Base-by-base conservation (phyloP, 2,888 invertebrate genomes). In the Cantharis lateralis region DNA sequence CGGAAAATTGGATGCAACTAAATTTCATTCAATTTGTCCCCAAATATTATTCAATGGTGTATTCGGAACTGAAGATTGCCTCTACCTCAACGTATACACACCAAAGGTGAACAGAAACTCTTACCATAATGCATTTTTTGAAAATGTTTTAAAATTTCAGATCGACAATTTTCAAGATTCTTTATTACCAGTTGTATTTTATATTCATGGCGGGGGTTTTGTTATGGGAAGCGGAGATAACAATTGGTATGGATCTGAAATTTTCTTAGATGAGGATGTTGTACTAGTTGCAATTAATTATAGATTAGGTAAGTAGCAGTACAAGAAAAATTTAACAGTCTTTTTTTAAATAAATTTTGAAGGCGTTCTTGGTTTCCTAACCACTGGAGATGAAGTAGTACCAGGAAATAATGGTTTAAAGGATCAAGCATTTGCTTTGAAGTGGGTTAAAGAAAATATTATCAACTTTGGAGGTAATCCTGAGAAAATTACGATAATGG, bases 21-120 rank as follows among this genome's bases (percentile, higher is more conserved):
- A 90, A 74, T 92, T 92, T 79, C 91, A 93, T 10, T 91, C 93
- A 0, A 90, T 93, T 4, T 97, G 96, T 85, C 93, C 94, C 0
- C 96, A 96, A 86, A 90, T 93, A 28, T 61, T 70, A 16, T 15
- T 18, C 15, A 71, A 15, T 7, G 18, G n/a, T 7, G 16, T 94
- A 61, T 91, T 91, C 61, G 95, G 95, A 0, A 90, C 89, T 78
- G 96, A 97, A 87, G 95, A 97, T 87, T 97, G 96, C 83, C 90
- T 97, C 1, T 96, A 95, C 81, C 88, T 97, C 3, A 96, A 96
- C 83, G 91, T 93, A 13, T 92, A 92, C 84, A 89, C 90, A 7
- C 92, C 71, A 15, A 62, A 20, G 15, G 26, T 61, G 11, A 61
- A 62, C 20, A 20, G 63, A 71, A 83, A 89, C 87, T 15, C 15